Conservation (phyloP, 2,888 invertebrate species). For the Acleris cristana region DNA sequence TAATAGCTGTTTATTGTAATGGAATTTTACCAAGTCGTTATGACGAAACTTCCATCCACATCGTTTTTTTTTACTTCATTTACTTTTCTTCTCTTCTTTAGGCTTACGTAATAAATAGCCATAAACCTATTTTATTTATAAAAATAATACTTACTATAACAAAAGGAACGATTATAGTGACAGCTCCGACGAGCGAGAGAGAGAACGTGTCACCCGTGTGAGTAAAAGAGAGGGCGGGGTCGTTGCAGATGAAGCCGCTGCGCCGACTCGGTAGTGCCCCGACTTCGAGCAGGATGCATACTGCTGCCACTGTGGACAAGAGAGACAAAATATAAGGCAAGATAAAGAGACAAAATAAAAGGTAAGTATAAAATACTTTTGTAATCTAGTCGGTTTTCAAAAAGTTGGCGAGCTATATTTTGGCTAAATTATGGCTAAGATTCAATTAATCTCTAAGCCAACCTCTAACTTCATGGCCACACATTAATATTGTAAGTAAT, state of each 20-base stretch:
- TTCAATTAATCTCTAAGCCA: background rate
- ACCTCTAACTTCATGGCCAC: background rate
- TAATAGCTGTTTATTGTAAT: too few species aligned
- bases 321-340: slow-evolving; percentile 38
- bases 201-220: slow-evolving; percentile 88
- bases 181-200: slow-evolving; percentile 78
- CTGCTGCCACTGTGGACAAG: slow-evolving; percentile 83
- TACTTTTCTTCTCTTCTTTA: too few species aligned
- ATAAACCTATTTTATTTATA: background rate
- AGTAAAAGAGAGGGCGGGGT: slow-evolving; percentile 87
- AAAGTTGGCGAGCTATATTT: too few species aligned
- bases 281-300: slow-evolving; percentile 85
- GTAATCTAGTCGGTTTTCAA: too few species aligned
- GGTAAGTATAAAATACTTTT: background rate
- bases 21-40: too few species aligned
- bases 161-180: slow-evolving; percentile 83
- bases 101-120: background rate
- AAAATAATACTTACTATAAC: slow-evolving; percentile 80
- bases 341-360: slow-evolving; percentile 38
- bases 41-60: too few species aligned
- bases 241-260: slow-evolving; percentile 88
- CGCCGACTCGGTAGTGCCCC: slow-evolving; percentile 85
- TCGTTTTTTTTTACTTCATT: too few species aligned
- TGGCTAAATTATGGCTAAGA: background rate
- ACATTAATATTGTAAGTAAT: background rate